phyloP scores from a whole-genome alignment of 2,797 vertebrate species.

The Thripadectes ignobilis region DNA sequence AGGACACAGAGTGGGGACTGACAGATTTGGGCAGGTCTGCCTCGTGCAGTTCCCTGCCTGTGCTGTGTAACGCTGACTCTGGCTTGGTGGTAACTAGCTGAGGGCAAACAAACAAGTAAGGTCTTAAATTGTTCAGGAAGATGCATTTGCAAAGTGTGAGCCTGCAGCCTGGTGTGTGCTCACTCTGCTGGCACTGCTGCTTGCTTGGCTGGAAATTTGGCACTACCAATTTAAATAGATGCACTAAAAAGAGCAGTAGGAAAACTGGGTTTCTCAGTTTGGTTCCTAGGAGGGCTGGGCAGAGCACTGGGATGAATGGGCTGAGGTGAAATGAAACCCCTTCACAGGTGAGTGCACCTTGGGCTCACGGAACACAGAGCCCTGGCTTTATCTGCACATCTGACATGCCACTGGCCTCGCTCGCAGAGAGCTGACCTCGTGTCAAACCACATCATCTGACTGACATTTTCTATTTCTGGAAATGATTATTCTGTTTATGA shows the following conservation, averaged over 20 bases:
- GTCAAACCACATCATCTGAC: slow-evolving; percentile 7
- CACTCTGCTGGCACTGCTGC: not conserved
- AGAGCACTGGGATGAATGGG: not conserved
- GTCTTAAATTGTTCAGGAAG: not conserved
- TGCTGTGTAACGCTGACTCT: not conserved
- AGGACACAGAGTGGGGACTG: not conserved
- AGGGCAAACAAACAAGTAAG: not conserved
- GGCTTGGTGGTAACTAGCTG: not conserved
- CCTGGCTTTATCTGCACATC: slow-evolving; percentile 33
- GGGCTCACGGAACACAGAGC: not conserved
- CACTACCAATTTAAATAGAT: accelerated
- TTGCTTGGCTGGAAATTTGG: not conserved
- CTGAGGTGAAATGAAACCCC: not conserved
- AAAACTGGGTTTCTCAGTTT: not conserved
- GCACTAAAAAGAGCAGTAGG: not conserved
- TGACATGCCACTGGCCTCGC: slow-evolving; percentile 12
- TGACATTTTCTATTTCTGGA: slow-evolving; percentile 65
- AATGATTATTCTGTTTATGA: slow-evolving; percentile 72
- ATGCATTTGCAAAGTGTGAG: not conserved
- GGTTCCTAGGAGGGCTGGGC: not conserved
- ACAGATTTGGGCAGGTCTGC: not conserved
- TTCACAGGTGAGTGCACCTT: slow-evolving; percentile 6
- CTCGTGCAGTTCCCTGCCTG: not conserved
- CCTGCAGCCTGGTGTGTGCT: not conserved
- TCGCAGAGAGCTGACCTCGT: slow-evolving; percentile 40